Evolutionary conservation across 2,113 vertebrate genomes (phyloP).

Genomic region (Lophura nycthemera): DNA sequence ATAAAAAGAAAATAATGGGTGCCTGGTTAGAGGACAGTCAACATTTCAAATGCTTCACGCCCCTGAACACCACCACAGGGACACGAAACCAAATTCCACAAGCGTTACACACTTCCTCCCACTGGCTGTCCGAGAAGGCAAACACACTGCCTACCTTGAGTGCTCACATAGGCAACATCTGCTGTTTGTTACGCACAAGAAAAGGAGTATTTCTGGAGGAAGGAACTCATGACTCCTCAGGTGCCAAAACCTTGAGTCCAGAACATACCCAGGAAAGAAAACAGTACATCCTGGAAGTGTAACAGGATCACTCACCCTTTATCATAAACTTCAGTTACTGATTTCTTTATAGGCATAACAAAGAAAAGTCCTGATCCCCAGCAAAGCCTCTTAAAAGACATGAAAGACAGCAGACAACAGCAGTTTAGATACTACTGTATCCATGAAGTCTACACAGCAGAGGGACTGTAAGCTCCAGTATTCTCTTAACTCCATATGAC

Average conservation of each 20-base stretch:
- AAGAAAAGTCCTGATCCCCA: not conserved
- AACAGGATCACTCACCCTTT: not conserved
- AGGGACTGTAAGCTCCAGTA: not conserved
- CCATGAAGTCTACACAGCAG: not conserved
- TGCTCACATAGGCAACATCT: not conserved
- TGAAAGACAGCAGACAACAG: not conserved
- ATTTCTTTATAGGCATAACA: not conserved
- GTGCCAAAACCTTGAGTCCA: not conserved
- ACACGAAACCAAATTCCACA: not conserved
- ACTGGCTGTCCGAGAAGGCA: not conserved
- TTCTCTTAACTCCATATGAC: not conserved
- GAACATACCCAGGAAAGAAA: slow-evolving; percentile 5
- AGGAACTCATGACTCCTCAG: not conserved
- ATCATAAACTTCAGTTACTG: not conserved
- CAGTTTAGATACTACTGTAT: not conserved
- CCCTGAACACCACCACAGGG: not conserved
- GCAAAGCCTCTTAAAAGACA: not conserved
- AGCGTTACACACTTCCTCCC: not conserved
- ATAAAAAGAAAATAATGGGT: not conserved
- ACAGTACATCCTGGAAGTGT: not conserved
- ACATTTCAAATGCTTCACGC: not conserved
- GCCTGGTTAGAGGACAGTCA: not conserved
- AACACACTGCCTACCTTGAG: not conserved
- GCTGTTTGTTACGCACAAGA: not conserved
- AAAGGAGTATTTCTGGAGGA: not conserved